Evolutionary conservation across 2,797 vertebrate genomes (phyloP).

Genomic region (Aphelocoma californica): DNA sequence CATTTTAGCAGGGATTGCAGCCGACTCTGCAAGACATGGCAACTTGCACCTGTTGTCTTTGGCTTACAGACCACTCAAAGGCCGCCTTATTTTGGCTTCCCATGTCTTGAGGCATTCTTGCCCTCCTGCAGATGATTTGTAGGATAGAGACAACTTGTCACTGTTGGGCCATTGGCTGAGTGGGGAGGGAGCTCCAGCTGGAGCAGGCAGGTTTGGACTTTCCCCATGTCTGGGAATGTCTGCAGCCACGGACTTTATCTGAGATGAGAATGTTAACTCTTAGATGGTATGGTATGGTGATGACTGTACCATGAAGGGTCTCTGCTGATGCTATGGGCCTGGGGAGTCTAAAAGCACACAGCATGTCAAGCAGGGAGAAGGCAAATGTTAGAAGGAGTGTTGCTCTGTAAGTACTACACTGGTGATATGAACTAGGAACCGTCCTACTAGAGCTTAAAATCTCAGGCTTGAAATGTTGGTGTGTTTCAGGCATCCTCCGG

Average conservation of each 20-base stretch:
- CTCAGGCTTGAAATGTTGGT: not conserved
- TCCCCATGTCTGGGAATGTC: not conserved
- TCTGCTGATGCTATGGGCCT: not conserved
- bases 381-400: not conserved
- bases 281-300: no score
- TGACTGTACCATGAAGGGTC: not conserved
- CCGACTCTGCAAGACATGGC: not conserved
- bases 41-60: not conserved
- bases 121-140: not conserved
- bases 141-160: not conserved
- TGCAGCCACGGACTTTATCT: rapidly evolving
- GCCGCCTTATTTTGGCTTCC: not conserved
- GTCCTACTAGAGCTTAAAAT: not conserved
- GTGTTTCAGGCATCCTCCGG: not conserved
- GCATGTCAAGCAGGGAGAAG: rapidly evolving
- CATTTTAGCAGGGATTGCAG: not conserved
- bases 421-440: not conserved
- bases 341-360: not conserved
- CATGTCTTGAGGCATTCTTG: not conserved
- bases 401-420: not conserved
- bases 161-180: not conserved
- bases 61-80: not conserved
- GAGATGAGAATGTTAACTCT: not conserved
- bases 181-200: not conserved
- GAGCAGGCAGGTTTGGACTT: not conserved